phyloP scores from a whole-genome alignment of 2,888 invertebrate species.

The Phalera bucephala region DNA sequence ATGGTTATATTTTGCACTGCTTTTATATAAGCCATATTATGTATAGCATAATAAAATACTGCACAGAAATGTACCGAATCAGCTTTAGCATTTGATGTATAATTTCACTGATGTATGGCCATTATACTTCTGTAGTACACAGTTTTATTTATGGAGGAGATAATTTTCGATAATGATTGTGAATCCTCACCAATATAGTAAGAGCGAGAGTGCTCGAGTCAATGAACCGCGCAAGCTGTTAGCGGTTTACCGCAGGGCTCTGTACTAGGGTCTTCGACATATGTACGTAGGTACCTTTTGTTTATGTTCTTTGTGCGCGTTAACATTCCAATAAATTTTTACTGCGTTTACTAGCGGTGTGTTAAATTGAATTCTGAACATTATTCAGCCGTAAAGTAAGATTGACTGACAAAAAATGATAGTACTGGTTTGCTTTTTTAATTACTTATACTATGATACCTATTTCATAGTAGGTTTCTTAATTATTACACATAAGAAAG shows the following conservation, averaged over 20 bases:
- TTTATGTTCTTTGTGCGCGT: conserved; percentile 39
- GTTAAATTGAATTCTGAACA: conserved; percentile 29
- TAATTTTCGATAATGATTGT: conserved; percentile 4
- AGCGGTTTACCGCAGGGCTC: conserved; percentile 58
- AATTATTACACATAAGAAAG: no score
- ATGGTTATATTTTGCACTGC: no score
- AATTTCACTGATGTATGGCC: background rate
- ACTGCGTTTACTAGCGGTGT: conserved; percentile 11
- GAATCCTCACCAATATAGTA: conserved; percentile 22
- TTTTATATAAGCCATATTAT: no score
- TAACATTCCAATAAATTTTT: conserved; percentile 37
- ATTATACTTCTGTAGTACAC: background rate
- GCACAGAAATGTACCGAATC: no score
- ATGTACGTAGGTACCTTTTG: conserved; percentile 36
- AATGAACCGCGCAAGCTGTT: conserved; percentile 48
- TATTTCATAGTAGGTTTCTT: no score
- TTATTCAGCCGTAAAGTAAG: background rate
- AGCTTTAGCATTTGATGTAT: background rate
- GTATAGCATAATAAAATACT: no score
- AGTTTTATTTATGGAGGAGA: background rate
- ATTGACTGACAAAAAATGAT: no score
- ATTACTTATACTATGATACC: no score
- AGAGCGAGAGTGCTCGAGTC: conserved; percentile 53
- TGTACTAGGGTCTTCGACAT: conserved; percentile 35
- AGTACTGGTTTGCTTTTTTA: no score